Conservation (phyloP, 1,140 invertebrate genomes). For the Vanessa atalanta region DNA sequence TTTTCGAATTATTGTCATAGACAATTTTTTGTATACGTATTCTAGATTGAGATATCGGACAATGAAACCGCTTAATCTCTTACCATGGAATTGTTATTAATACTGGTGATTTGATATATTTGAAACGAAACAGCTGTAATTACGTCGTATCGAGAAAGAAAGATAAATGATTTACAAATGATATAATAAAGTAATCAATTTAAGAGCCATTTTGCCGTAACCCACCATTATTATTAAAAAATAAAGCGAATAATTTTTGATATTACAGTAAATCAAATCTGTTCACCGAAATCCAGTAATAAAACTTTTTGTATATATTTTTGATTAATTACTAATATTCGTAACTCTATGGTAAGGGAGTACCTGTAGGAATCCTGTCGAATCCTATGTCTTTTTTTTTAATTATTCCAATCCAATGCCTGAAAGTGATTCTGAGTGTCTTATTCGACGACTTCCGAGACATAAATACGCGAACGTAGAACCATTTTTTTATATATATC, state of each 20-base stretch:
- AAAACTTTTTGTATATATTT: not conserved
- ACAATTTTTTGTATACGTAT: no score
- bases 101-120: conserved; percentile 43
- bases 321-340: conserved; percentile 38
- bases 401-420: conserved; percentile 38
- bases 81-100: conserved; percentile 53
- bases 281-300: no score
- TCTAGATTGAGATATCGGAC: conserved; percentile 43
- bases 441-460: conserved; percentile 40
- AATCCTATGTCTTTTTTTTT: conserved; percentile 35
- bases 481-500: not conserved
- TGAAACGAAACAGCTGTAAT: no score
- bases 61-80: conserved; percentile 39
- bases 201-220: no score
- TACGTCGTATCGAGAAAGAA: no score
- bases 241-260: no score
- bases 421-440: conserved; percentile 38
- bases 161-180: no score
- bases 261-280: no score
- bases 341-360: conserved; percentile 48
- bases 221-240: no score
- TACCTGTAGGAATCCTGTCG: conserved; percentile 41
- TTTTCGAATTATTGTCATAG: no score
- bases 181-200: no score
- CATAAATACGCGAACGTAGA: conserved; percentile 19